Conservation (phyloP, 2,888 invertebrate genomes). For the Andrena hattorfiana region DNA sequence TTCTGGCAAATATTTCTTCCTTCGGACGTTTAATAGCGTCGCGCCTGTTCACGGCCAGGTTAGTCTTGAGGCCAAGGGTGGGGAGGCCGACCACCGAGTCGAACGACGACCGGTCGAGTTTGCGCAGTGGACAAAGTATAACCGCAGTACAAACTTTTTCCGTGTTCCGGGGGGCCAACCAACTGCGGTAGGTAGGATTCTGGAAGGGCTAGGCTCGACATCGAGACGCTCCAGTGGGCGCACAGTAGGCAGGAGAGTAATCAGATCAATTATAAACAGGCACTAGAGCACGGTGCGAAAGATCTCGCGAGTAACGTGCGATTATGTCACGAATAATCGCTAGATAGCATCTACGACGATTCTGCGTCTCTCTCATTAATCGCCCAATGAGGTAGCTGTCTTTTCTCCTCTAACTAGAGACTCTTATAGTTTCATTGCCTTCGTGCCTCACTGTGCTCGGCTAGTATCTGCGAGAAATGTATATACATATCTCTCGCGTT, state of each 20-base stretch:
- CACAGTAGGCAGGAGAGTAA: not conserved
- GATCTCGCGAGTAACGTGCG: not conserved
- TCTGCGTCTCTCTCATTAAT: not conserved
- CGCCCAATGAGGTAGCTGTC: not conserved
- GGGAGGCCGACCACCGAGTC: constrained; percentile 60
- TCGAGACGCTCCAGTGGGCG: not conserved
- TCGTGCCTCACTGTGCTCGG: not conserved
- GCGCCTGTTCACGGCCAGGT: constrained; percentile 55
- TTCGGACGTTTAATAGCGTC: constrained; percentile 41
- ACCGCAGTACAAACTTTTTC: constrained; percentile 64
- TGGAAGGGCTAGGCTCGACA: constrained; percentile 32
- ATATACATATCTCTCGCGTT: not conserved
- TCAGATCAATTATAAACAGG: not conserved
- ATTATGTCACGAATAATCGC: too few relatives aligned
- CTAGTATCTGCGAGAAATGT: not conserved
- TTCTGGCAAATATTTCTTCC: constrained; percentile 28
- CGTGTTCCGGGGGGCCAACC: constrained; percentile 46
- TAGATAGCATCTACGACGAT: too few relatives aligned
- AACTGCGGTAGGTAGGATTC: constrained; percentile 58
- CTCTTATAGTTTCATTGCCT: not conserved
- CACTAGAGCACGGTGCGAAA: not conserved
- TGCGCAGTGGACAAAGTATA: constrained; percentile 70
- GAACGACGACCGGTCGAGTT: constrained; percentile 71
- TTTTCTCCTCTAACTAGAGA: not conserved
- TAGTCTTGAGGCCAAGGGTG: constrained; percentile 13